Evolutionary conservation across 2,797 vertebrate genomes (phyloP), one percentile per base, ranked within the genome.

Genomic region (Chloroceryle amazona): DNA sequence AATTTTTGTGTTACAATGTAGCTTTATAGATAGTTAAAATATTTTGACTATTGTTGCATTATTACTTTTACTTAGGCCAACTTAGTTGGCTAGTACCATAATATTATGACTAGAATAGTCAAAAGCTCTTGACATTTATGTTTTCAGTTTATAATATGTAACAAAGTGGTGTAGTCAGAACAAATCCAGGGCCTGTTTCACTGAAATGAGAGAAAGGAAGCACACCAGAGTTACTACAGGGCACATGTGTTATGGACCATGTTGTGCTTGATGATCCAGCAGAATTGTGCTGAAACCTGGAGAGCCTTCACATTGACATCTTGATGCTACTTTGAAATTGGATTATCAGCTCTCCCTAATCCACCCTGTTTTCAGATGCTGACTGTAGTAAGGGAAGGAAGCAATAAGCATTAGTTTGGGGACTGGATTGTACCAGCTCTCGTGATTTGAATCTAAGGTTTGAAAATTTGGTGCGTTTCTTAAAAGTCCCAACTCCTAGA

Each of bases 361-460:
- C 18, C 62, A 37, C 13, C 29, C 20, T 2, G 0, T 41, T 86
- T 78, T 71, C 62, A 84, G 3, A 33, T 41, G 11, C 31, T 3
- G 3, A 9, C 20, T 55, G 5, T 4, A 60, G 35, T 5, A 62
- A 71, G 73, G 28, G 14, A 47, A 60, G 20, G 33, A 47, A 84
- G n/a, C 1, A 44, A 65, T 1, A 75, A 33, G 7, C 20, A 49
- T n/a, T 44, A 8, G 0, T 55, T 75, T 65, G 5, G 31, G 19
- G 10, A 17, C 6, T 49, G 35, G 15, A 23, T 49, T 52, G 10
- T 28, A 73, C 4, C n/a, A 62, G 54, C 7, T 51, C 5, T 68
- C 41, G 10, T 6, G 3, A 15, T 62, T 55, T 58, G 18, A 78
- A 61, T 13, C 20, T n/a, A 35, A 23, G 6, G 4, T 11, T 49